Evolutionary conservation across 2,888 invertebrate genomes (phyloP).

Genomic region (Andrena trimmerana): DNA sequence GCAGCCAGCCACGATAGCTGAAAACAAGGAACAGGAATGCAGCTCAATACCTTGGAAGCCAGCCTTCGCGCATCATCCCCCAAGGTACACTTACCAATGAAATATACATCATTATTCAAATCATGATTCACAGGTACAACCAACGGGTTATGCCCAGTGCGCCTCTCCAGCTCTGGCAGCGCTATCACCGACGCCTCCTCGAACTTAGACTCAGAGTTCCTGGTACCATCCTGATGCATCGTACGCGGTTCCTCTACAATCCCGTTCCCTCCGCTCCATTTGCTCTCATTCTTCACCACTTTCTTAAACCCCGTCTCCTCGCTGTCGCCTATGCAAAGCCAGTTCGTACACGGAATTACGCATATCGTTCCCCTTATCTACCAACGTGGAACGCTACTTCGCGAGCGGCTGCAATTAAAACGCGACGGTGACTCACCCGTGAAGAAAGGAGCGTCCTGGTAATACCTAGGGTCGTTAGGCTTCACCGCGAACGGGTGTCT

Average conservation of each 20-base stretch:
- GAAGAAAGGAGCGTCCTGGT: constrained; percentile 72
- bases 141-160: constrained; percentile 74
- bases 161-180: constrained; percentile 73
- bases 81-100: constrained; percentile 80
- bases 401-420: background rate
- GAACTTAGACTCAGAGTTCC: constrained; percentile 20
- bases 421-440: constrained; percentile 43
- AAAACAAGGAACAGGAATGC: constrained; percentile 65
- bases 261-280: constrained; percentile 22
- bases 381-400: background rate
- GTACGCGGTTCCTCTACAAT: background rate
- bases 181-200: constrained; percentile 25
- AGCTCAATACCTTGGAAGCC: background rate
- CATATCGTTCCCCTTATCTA: background rate
- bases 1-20: constrained; percentile 87
- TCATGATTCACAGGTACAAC: constrained; percentile 75
- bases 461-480: constrained; percentile 84
- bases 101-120: constrained; percentile 82
- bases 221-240: constrained; percentile 10
- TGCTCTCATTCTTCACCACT: constrained; percentile 16
- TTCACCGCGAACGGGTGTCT: constrained; percentile 81
- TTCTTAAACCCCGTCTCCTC: constrained; percentile 23
- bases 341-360: no score
- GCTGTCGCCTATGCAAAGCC: constrained; percentile 3
- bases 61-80: no score